phyloP scores from a whole-genome alignment of 2,888 invertebrate species.

The Pasiphila rectangulata region DNA sequence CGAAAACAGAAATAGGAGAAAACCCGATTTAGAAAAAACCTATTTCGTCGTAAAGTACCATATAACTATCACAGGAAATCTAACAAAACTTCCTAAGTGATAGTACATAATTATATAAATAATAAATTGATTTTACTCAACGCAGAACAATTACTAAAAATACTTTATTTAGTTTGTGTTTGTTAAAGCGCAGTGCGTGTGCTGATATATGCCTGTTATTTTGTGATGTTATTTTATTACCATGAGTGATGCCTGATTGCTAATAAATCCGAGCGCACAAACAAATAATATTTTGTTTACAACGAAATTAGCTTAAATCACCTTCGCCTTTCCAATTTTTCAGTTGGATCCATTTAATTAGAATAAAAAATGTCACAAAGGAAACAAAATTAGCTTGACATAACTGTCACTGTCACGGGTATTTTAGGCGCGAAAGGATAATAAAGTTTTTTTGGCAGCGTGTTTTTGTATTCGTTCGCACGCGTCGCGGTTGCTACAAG shows the following conservation, averaged over 20 bases:
- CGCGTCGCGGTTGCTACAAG: constrained; percentile 30
- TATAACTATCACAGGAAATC: too few species aligned
- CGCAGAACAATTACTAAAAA: background rate
- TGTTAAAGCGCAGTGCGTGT: background rate
- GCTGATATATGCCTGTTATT: background rate
- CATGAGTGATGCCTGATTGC: constrained; percentile 14
- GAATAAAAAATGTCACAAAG: constrained; percentile 21
- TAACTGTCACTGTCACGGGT: constrained; percentile 42
- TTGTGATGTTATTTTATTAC: constrained; percentile 16
- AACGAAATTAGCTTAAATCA: constrained; percentile 48
- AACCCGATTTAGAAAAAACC: too few species aligned
- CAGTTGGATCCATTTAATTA: constrained; percentile 30
- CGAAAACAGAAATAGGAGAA: too few species aligned
- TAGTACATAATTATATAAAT: too few species aligned
- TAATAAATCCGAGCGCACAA: constrained; percentile 9
- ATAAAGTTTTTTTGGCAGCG: constrained; percentile 32
- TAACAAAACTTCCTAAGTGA: too few species aligned
- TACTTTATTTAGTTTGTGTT: background rate
- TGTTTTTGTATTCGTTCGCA: constrained; percentile 29
- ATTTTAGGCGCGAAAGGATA: constrained; percentile 37
- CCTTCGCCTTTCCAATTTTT: constrained; percentile 73
- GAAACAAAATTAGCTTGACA: constrained; percentile 37
- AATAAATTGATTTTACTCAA: constrained; percentile 5
- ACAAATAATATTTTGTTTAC: constrained; percentile 14
- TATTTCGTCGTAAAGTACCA: too few species aligned